Base-by-base conservation (phyloP, 2,888 invertebrate genomes). In the Dorcus parallelipipedus region DNA sequence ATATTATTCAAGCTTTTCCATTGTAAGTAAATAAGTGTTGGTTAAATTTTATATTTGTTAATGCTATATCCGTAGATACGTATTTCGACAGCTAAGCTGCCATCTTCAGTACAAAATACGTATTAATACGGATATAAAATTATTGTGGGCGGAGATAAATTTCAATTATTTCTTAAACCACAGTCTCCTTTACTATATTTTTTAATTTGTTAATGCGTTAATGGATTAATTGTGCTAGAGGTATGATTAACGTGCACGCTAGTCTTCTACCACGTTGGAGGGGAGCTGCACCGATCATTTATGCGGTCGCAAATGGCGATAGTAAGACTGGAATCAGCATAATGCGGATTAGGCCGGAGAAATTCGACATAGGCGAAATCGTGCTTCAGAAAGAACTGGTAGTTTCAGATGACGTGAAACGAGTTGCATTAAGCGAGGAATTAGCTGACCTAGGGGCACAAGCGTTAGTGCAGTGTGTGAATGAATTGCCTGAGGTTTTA, bases 221-320 rank as follows among this genome's bases (percentile, higher is more conserved):
- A 26, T 42, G 43, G 51, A 38, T 26, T 9, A 54, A 49, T 20
- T 58, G 10, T 49, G 43, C 45, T 57, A 93, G 91, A 69, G 96
- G 96, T 26, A 93, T 97, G 82, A 80, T 97, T 38, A 97, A 97
- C 81, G 90, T 97, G 0, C 97, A 97, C 78, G 94, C 91, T 0
- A 96, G 96, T 78, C 76, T 97, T 50, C 78, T 97, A 61, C 97
- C 97, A 0, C 82, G 90, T 55, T 97, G 95, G 94, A 82, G 97
- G 66, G 97, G 97, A 5, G 94, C 97, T 8, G 91, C 96, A 0
- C 97, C 97, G 0, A 89, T 97, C 49, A 86, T 91, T 53, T 86
- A 95, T 78, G 86, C 95, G 0, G 79, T 97, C 52, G 84, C 94
- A 69, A 86, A 90, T 74, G 94, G 93, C 9, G 96, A 97, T 73